Conservation (phyloP, 1,140 invertebrate genomes). For the Drosophila sp. region DNA sequence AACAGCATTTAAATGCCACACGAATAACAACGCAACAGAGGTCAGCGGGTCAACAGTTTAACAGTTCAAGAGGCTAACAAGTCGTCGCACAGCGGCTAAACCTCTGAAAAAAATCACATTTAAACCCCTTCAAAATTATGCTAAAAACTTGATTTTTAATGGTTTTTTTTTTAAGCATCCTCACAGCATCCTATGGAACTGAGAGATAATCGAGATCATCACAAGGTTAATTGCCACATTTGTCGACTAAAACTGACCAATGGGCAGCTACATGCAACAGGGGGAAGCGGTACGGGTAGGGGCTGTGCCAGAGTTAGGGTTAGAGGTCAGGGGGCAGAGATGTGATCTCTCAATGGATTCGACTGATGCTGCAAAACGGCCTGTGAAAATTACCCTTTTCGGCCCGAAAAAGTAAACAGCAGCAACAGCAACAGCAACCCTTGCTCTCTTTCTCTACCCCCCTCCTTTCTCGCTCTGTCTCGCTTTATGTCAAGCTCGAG, state of each 20-base stretch:
- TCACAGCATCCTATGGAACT: slow-evolving; percentile 27
- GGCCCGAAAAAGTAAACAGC: slow-evolving; percentile 34
- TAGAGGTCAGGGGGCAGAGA: background rate
- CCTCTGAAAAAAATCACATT: slow-evolving; percentile 9
- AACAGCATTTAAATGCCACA: slow-evolving; percentile 6
- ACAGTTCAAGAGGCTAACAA: too few species aligned
- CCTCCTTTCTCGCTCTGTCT: background rate
- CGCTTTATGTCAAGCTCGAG: background rate
- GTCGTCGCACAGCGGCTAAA: slow-evolving; percentile 17
- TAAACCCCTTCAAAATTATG: slow-evolving; percentile 32
- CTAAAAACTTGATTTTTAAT: slow-evolving; percentile 56
- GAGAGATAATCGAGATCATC: slow-evolving; percentile 56
- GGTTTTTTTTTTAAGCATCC: background rate
- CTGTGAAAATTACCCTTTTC: slow-evolving; percentile 47
- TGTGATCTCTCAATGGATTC: slow-evolving; percentile 32
- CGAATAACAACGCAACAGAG: background rate
- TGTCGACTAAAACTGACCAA: slow-evolving; percentile 32
- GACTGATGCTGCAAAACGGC: slow-evolving; percentile 43
- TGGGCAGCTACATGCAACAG: slow-evolving; percentile 2
- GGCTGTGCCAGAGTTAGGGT: background rate
- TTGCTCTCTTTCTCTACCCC: background rate
- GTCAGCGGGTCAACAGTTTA: slow-evolving; percentile 29
- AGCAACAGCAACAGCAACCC: slow-evolving; percentile 23
- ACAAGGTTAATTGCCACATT: slow-evolving; percentile 54
- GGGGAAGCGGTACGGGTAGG: background rate